Percentiles rank a stretch among this genome's conserved stretches.
phyloP scores from a whole-genome alignment of 2,113 vertebrate genomes.

The Eublepharis macularius region DNA sequence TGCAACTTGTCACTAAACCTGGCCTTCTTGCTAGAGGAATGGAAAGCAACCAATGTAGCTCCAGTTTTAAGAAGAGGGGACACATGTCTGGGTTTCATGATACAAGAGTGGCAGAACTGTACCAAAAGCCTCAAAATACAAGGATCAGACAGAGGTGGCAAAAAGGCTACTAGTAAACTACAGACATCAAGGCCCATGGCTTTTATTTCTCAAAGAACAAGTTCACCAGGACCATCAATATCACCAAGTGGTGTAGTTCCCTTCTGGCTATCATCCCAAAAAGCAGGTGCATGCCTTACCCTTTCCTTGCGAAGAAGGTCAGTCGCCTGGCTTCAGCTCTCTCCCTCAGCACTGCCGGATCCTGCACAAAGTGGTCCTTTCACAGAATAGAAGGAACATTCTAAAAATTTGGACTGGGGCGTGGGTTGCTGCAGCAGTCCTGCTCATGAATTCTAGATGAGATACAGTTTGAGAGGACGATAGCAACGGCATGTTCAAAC shows the following conservation, averaged over 20 bases:
- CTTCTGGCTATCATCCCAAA: background rate
- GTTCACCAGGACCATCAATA: background rate
- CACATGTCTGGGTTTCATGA: too few species aligned
- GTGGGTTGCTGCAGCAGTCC: background rate
- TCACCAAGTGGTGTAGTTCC: background rate
- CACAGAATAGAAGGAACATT: background rate
- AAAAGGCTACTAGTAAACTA: too few species aligned
- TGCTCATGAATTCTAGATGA: background rate
- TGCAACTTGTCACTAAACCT: too few species aligned
- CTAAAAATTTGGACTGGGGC: background rate
- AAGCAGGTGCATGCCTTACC: conserved; percentile 71
- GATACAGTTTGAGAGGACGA: background rate
- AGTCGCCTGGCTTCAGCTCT: conserved; percentile 86
- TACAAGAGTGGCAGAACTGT: too few species aligned
- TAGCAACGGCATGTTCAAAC: background rate
- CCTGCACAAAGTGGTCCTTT: conserved; percentile 91
- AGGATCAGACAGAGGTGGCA: too few species aligned
- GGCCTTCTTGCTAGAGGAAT: too few species aligned
- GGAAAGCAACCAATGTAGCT: too few species aligned
- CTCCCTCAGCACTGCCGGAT: conserved; percentile 90
- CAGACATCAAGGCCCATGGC: too few species aligned
- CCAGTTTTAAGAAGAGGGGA: too few species aligned
- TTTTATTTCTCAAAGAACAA: too few species aligned
- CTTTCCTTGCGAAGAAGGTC: conserved; percentile 83
- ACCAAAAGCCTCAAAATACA: too few species aligned